These are phyloP conservation scores for Acheta domesticus DNA, from an alignment of 2,888 invertebrate genomes.

Conservation along the genomic window DNA sequence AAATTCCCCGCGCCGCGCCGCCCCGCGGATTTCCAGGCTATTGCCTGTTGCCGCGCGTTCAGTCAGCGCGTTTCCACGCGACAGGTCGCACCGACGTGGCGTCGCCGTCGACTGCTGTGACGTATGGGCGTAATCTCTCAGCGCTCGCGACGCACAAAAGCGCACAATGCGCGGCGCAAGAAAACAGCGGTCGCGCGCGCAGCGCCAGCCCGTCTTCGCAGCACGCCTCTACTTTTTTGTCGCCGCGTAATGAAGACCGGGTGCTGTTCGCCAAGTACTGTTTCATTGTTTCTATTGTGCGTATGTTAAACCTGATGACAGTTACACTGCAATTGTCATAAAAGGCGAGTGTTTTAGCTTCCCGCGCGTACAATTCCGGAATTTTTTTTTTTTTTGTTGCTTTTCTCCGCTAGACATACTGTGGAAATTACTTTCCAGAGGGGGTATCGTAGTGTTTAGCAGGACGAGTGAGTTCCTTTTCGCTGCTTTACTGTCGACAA, in stretches of 20 bases:
- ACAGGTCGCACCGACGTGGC: too few relatives aligned
- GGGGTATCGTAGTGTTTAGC: slow-evolving; percentile 18
- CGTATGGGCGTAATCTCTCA: too few relatives aligned
- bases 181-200: too few relatives aligned
- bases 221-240: background rate
- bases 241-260: background rate
- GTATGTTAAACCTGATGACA: slow-evolving; percentile 18
- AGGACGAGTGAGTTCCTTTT: slow-evolving; percentile 18
- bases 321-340: slow-evolving; percentile 2
- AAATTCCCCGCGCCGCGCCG: too few relatives aligned
- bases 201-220: too few relatives aligned
- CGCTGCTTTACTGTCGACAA: background rate
- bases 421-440: slow-evolving; percentile 11
- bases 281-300: slow-evolving; percentile 5
- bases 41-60: too few relatives aligned
- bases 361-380: background rate
- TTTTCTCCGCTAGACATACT: background rate
- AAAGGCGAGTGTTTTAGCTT: slow-evolving; percentile 10
- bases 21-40: too few relatives aligned
- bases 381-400: background rate
- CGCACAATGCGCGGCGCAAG: too few relatives aligned
- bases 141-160: too few relatives aligned
- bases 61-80: too few relatives aligned
- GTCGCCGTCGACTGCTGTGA: too few relatives aligned
- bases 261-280: background rate